Conservation (phyloP, 1,140 invertebrate genomes). For the Scaptodrosophila lebanonensis region DNA sequence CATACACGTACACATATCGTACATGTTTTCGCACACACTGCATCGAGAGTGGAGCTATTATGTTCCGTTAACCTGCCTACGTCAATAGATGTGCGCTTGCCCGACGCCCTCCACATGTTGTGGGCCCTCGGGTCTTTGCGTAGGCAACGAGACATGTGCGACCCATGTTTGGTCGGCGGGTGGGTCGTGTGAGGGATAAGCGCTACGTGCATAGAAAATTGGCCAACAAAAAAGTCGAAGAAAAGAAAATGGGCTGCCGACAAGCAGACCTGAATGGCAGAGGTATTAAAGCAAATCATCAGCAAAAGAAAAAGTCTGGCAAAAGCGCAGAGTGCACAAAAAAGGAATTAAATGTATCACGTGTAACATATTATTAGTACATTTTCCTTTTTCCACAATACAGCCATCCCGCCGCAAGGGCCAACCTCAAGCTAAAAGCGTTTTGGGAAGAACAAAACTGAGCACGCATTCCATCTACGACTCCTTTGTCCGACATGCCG, state of each 20-base stretch:
- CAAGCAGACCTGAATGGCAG: not conserved
- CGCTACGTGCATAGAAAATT: not conserved
- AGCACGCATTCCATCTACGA: conserved; percentile 28
- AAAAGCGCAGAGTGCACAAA: conserved; percentile 19
- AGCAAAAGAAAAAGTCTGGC: conserved; percentile 20
- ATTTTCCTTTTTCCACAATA: conserved; percentile 45
- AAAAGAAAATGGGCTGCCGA: not conserved
- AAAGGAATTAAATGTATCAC: conserved; percentile 52
- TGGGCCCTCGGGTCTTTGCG: too few species aligned
- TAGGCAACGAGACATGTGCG: too few species aligned
- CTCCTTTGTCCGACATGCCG: conserved; percentile 30
- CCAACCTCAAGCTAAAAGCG: not conserved
- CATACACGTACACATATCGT: not conserved
- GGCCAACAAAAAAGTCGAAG: not conserved
- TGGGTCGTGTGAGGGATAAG: too few species aligned
- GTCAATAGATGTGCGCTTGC: too few species aligned
- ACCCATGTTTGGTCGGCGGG: too few species aligned
- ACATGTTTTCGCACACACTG: too few species aligned
- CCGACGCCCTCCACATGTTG: too few species aligned
- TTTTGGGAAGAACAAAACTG: conserved; percentile 20
- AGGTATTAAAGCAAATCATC: conserved; percentile 39
- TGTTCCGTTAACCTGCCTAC: too few species aligned
- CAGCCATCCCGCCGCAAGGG: too few species aligned
- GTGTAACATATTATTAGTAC: conserved; percentile 55
- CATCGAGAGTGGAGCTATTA: too few species aligned